Evolutionary conservation across 2,888 invertebrate genomes (phyloP), one percentile per base, ranked within the genome.

Genomic region (Neoaliturus tenellus): DNA sequence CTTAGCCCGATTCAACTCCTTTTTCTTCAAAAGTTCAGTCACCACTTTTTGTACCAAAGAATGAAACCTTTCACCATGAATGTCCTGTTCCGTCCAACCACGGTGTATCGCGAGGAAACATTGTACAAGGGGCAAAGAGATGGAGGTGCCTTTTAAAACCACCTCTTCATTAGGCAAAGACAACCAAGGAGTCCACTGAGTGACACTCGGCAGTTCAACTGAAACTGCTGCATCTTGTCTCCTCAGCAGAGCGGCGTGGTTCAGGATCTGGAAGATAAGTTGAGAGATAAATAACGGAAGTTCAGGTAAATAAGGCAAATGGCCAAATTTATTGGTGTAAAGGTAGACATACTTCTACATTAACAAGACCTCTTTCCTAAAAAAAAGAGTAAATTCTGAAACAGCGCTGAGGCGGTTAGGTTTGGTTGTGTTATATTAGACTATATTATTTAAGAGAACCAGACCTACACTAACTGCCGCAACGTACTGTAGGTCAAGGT

Each of bases 51-150:
- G 25, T 3, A 73, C 62, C 20, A 62, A n/a, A 8, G 20, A 14
- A 4, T 28, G 39, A 55, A 83, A 83, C n/a, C 78, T 58, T 17
- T 62, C 28, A 0, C 80, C 83, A 31, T 25, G 28, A 35, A 83
- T 41, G 12, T 83, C 67, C 2, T 80, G 51, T 31, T 78, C 62
- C 8, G 67, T 48, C 83, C 83, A 83, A 0, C 51, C 67, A 1
- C 83, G 62, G 17, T 80, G 83, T 4, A 83, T 28, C 0, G 83
- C 78, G 28, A 83, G 48, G 48, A 83, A 83, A 25, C 83, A 83
- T 0, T 80, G 83, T 0, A 83, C 83, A 10, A 78, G 67, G 8
- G 78, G 48, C 31, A 83, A 62, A 4, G 78, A 67, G n/a, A 62
- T 35, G n/a, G 41, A 23, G 0, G 62, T 25, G 0, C 62, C 44